phyloP scores from a whole-genome alignment of 2,888 invertebrate species.

The Tribolium freemani region DNA sequence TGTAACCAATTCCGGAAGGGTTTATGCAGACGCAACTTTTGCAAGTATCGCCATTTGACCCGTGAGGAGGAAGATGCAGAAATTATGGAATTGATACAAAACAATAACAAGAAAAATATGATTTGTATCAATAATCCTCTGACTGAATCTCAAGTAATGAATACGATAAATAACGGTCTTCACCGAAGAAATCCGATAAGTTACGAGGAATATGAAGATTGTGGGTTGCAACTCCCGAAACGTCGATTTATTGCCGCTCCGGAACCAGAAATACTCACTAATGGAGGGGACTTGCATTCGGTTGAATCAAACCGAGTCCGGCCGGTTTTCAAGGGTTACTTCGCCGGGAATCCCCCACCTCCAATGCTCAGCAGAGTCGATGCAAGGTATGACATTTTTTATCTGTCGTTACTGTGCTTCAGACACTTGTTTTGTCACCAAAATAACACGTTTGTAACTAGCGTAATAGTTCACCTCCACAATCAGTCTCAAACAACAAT shows the following conservation, averaged over 20 bases:
- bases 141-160: conserved; percentile 51
- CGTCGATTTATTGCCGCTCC: conserved; percentile 59
- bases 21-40: conserved; percentile 66
- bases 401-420: too few species aligned
- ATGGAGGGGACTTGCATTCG: conserved; percentile 48
- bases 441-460: too few species aligned
- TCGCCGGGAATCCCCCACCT: conserved; percentile 64
- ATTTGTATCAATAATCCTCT: conserved; percentile 43
- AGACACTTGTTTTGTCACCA: too few species aligned
- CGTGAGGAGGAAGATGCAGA: conserved; percentile 66
- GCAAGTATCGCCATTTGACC: conserved; percentile 66
- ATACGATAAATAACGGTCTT: conserved; percentile 41
- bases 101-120: conserved; percentile 41
- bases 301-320: conserved; percentile 48
- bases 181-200: conserved; percentile 55
- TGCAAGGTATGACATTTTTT: conserved; percentile 55
- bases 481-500: too few species aligned
- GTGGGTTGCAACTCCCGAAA: conserved; percentile 63
- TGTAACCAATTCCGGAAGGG: conserved; percentile 71
- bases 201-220: conserved; percentile 63
- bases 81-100: conserved; percentile 63
- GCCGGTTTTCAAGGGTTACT: conserved; percentile 64
- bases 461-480: too few species aligned
- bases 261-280: conserved; percentile 51
- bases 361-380: conserved; percentile 63